Evolutionary conservation across 2,888 invertebrate genomes (phyloP), one percentile per base, ranked within the genome.

Genomic region (Drosophila infuscata): DNA sequence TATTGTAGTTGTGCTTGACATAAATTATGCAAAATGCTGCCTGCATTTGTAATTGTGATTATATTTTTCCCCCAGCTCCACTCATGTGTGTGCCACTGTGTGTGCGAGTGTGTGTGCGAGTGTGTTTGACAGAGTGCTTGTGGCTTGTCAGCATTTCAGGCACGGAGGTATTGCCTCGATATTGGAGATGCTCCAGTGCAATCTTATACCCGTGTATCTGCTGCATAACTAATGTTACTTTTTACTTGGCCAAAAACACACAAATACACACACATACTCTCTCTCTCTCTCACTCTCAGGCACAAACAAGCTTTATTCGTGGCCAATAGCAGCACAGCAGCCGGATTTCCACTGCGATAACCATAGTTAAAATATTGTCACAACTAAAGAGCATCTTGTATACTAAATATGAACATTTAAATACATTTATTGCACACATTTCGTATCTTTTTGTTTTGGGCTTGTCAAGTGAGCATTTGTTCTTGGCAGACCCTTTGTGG

Each of bases 31-130:
- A 87, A 82, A 87, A 89, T 91, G 86, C 70, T 84, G 80, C 75
- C 73, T 91, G 91, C 91, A 87, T 87, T 90, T 91, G 90, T 90
- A 85, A 87, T 87, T 90, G 86, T 85, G 87, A 87, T 91, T 88
- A 73, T 85, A 82, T 76, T 79, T 81, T 79, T 77, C 76, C 77
- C 77, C 61, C 58, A 63, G 67, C 66, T 76, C 38, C n/a, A 43
- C 46, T 48, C 32, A 60, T 58, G 46, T 53, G 33, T 20, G 60
- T 41, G 38, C 25, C 1, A 12, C 3, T 51, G 32, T 33, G 25
- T 43, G 33, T 70, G 32, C 54, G 60, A 17, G 29, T 35, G 7
- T 29, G 41, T 11, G 29, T 9, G 51, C 20, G 15, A 9, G 46
- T 59, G 59, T 54, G 25, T 43, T 53, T 57, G 57, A 38, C 46